Conservation (phyloP, 53 echinoderm and acorn worm genomes). For the Glandiceps talaboti region DNA sequence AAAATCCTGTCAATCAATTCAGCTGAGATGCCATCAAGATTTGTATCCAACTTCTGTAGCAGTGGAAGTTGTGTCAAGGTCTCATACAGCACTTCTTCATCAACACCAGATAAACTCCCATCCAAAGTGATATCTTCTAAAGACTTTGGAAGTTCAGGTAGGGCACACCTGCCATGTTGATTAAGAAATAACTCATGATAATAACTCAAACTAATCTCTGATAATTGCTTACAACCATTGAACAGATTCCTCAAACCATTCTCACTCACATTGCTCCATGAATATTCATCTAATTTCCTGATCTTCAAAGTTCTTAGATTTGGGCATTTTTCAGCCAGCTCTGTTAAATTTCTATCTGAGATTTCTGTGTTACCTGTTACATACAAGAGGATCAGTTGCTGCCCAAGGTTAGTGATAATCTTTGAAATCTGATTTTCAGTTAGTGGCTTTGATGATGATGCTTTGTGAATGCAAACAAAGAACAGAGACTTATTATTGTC, state of each 20-base stretch:
- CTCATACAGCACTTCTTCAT: background rate
- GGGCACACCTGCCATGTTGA: background rate
- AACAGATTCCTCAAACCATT: background rate
- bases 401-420: background rate
- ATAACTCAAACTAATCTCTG: background rate
- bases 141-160: background rate
- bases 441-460: background rate
- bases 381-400: background rate
- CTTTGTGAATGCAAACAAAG: background rate
- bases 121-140: background rate
- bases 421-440: background rate
- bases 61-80: background rate
- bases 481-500: background rate
- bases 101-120: background rate
- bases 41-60: background rate
- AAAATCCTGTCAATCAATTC: background rate
- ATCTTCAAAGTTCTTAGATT: background rate
- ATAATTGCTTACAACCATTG: background rate
- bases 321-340: background rate
- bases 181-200: background rate
- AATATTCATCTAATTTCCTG: background rate
- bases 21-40: background rate
- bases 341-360: background rate
- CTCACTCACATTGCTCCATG: background rate
- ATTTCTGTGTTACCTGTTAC: background rate